Percentiles rank a stretch among this genome's conserved stretches.
phyloP scores from a whole-genome alignment of 2,888 invertebrate genomes.

The Melinaea menophilus region DNA sequence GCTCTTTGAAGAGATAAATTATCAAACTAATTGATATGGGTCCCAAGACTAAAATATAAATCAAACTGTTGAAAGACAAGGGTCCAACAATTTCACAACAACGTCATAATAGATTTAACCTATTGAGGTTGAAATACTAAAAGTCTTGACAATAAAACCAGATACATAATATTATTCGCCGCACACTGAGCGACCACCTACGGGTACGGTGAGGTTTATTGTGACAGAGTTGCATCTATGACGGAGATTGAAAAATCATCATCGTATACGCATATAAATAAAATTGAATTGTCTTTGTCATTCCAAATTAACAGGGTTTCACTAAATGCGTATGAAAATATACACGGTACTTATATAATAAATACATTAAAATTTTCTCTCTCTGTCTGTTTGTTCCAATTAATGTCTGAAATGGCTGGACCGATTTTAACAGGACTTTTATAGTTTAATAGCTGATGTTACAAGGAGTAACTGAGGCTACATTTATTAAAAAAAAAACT shows the following conservation, averaged over 20 bases:
- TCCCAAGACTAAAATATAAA: background rate
- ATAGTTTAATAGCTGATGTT: no score
- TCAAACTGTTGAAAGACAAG: constrained; percentile 7
- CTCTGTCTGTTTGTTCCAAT: no score
- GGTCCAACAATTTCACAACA: constrained; percentile 28
- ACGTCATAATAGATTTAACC: constrained; percentile 41
- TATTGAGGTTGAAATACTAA: constrained; percentile 52
- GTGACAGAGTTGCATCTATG: constrained; percentile 43
- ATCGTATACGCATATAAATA: no score
- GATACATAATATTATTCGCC: constrained; percentile 55
- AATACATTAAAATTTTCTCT: no score
- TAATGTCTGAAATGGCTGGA: no score
- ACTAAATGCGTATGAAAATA: no score
- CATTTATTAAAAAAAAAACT: no score
- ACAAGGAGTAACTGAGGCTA: background rate
- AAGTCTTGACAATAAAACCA: constrained; percentile 64
- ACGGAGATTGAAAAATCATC: constrained; percentile 42
- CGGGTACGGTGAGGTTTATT: constrained; percentile 46
- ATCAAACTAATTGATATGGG: background rate
- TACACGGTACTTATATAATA: no score
- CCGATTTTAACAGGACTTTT: no score
- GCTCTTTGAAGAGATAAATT: background rate
- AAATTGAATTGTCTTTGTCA: no score
- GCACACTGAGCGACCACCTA: constrained; percentile 62
- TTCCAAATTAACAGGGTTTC: no score